phyloP scores from a whole-genome alignment of 37 sponge, comb jelly and placozoan genomes.

The Cliona cf. orientalis region DNA sequence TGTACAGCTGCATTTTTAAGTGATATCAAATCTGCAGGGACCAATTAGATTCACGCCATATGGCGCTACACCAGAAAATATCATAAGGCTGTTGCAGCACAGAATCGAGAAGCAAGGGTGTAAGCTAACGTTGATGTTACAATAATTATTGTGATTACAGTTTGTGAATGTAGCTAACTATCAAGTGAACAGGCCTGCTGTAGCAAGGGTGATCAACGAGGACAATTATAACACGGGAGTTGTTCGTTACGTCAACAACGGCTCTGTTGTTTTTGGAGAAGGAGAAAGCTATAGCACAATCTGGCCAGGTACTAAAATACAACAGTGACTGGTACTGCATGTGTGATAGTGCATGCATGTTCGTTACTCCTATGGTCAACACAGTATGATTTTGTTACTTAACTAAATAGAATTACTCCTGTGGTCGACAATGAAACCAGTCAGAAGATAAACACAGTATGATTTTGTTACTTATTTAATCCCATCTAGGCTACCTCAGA shows the following conservation, averaged over 20 bases:
- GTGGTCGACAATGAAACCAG: no score
- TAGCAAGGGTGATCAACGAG: not conserved
- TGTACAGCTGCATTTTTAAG: no score
- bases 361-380: no score
- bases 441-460: no score
- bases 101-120: not conserved
- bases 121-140: not conserved
- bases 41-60: not conserved
- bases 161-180: not conserved
- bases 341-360: no score
- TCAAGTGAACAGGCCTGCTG: not conserved
- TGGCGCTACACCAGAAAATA: constrained; percentile 1
- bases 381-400: no score
- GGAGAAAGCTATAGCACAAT: not conserved
- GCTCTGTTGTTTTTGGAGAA: not conserved
- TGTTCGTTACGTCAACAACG: not conserved
- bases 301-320: constrained; percentile 2
- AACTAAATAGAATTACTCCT: no score
- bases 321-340: no score
- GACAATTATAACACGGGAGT: no score
- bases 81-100: not conserved
- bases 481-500: no score
- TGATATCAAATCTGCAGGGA: not conserved
- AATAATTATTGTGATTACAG: not conserved
- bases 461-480: no score